Evolutionary conservation across 2,113 vertebrate genomes (phyloP).

Genomic region (Psettodes erumei): DNA sequence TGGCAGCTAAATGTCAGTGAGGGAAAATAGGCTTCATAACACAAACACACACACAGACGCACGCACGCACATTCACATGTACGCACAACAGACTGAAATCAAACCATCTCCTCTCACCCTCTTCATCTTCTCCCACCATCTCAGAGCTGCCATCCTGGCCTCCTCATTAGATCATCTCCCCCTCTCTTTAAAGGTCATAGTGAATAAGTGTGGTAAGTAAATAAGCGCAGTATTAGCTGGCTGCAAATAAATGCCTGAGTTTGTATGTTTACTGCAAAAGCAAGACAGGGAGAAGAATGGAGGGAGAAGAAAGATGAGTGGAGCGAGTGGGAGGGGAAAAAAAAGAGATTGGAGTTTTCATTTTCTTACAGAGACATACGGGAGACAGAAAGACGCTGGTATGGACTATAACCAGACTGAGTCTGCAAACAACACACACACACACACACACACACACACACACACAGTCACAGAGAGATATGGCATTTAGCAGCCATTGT

Average conservation of each 20-base stretch:
- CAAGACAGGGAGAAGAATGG: neutral
- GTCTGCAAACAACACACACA: neutral
- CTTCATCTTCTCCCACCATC: conserved; percentile 47
- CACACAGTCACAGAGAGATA: conserved; percentile 52
- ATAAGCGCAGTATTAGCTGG: conserved; percentile 49
- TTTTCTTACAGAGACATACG: conserved; percentile 52
- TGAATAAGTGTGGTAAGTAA: conserved; percentile 62
- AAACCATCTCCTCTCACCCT: conserved; percentile 29
- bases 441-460: conserved; percentile 19
- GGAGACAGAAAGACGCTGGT: conserved; percentile 37
- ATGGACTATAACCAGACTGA: conserved; percentile 44
- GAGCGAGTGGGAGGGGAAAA: neutral
- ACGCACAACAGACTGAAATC: conserved; percentile 21
- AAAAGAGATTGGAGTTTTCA: conserved; percentile 54
- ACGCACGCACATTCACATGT: conserved; percentile 8
- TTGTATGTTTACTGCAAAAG: conserved; percentile 33
- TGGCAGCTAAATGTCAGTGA: conserved; percentile 61
- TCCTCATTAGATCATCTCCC: conserved; percentile 66
- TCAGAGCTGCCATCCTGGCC: conserved; percentile 49
- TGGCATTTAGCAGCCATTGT: conserved; percentile 77
- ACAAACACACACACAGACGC: conserved; percentile 7
- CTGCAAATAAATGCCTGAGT: conserved; percentile 36
- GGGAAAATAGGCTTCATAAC: conserved; percentile 33
- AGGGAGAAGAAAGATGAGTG: neutral
- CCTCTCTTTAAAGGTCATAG: conserved; percentile 66